A percentile compares a stretch with the other conserved stretches of the same genome.
Evolutionary conservation across 2,797 vertebrate genomes (phyloP).

Genomic region (Melanotaenia parkinsoni): DNA sequence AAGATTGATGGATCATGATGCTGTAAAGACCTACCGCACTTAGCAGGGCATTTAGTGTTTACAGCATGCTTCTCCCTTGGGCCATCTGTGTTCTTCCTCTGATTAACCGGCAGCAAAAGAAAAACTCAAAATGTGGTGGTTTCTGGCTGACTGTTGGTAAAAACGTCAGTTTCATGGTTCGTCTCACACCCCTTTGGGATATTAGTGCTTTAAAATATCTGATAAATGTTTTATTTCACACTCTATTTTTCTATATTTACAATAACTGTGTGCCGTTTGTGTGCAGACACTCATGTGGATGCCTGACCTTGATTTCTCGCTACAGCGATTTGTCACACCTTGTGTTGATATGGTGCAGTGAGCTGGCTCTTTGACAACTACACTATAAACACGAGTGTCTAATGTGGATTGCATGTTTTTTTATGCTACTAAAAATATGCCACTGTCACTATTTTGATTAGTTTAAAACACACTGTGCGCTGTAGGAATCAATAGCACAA

Average conservation of each 20-base stretch:
- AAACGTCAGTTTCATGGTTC: conserved; percentile 43
- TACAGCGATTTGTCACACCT: conserved; percentile 64
- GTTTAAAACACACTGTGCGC: conserved; percentile 8
- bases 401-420: conserved; percentile 45
- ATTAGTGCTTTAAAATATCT: conserved; percentile 37
- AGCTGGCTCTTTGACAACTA: conserved; percentile 59
- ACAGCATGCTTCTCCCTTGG: conserved; percentile 52
- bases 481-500: conserved; percentile 6
- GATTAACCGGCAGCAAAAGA: conserved; percentile 70
- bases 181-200: conserved; percentile 32
- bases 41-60: conserved; percentile 70
- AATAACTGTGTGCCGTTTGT: conserved; percentile 18
- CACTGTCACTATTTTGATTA: conserved; percentile 6
- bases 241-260: conserved; percentile 51
- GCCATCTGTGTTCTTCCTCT: conserved; percentile 67
- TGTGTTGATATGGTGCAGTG: conserved; percentile 60
- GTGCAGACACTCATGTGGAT: conserved; percentile 10
- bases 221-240: conserved; percentile 59
- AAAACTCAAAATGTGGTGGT: conserved; percentile 37
- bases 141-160: conserved; percentile 39
- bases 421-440: conserved; percentile 20
- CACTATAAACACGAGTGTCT: conserved; percentile 42
- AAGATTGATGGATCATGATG: conserved; percentile 66
- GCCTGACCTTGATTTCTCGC: conserved; percentile 58
- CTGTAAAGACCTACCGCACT: conserved; percentile 68